Conservation (phyloP, 2,888 invertebrate species). For the Lucinisca nassula region DNA sequence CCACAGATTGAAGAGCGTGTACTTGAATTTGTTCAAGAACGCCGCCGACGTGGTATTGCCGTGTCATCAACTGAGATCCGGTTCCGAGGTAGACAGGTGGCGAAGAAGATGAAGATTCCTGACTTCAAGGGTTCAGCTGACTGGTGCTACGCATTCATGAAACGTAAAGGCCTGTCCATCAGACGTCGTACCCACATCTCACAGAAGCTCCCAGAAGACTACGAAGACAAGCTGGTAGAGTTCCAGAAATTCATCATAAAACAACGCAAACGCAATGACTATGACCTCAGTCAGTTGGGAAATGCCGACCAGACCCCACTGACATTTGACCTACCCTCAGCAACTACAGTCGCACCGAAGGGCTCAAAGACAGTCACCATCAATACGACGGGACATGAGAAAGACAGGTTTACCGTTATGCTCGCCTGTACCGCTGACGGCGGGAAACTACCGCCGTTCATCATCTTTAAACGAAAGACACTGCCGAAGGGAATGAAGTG, state of each 20-base stretch:
- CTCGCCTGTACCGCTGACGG: conserved; percentile 39
- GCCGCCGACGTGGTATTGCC: neutral
- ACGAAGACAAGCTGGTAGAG: conserved; percentile 26
- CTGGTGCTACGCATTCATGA: conserved; percentile 25
- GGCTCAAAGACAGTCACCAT: conserved; percentile 18
- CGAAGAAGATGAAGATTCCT: neutral
- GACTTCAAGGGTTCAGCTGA: conserved; percentile 16
- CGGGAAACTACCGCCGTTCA: conserved; percentile 23
- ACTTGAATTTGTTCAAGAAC: neutral
- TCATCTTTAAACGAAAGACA: too few species aligned
- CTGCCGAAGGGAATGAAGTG: too few species aligned
- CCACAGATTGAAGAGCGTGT: neutral
- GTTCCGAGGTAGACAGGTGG: neutral
- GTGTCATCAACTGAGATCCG: neutral
- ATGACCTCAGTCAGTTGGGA: conserved; percentile 32
- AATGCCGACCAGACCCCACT: conserved; percentile 53
- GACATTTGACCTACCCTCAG: conserved; percentile 37
- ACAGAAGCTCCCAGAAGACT: conserved; percentile 51
- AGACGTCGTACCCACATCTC: conserved; percentile 50
- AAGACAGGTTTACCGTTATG: conserved; percentile 40
- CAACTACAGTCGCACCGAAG: conserved; percentile 18
- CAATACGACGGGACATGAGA: conserved; percentile 43
- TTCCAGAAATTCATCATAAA: conserved; percentile 34
- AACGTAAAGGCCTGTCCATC: conserved; percentile 38
- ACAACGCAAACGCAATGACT: neutral